Percentiles rank a stretch among this genome's conserved stretches.
phyloP scores from a whole-genome alignment of 1,140 invertebrate species.

The Philopotamus ludificatus region DNA sequence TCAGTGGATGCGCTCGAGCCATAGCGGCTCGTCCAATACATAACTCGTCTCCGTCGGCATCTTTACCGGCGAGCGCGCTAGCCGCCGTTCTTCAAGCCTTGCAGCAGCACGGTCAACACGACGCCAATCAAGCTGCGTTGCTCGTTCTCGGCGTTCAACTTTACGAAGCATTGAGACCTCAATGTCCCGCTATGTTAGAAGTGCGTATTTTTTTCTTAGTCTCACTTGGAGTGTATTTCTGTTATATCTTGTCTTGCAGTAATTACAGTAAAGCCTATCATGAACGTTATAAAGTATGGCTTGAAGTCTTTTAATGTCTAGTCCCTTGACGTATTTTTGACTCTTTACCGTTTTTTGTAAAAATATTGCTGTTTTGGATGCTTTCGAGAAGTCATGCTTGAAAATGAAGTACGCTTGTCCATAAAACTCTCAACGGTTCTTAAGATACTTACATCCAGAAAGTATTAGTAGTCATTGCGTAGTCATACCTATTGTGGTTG shows the following conservation, averaged over 20 bases:
- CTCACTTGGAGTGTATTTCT: too few species aligned
- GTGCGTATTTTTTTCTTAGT: slow-evolving; percentile 40
- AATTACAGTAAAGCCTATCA: too few species aligned
- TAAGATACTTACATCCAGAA: too few species aligned
- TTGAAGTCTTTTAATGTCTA: neutral
- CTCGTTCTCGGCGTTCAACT: slow-evolving; percentile 71
- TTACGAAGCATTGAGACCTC: slow-evolving; percentile 77
- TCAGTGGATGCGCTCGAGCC: slow-evolving; percentile 46
- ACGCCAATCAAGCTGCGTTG: slow-evolving; percentile 73
- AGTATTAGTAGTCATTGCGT: too few species aligned
- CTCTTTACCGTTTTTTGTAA: neutral
- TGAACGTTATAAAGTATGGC: too few species aligned
- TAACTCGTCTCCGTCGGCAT: slow-evolving; percentile 58
- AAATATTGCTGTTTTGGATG: neutral
- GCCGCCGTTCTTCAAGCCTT: slow-evolving; percentile 72
- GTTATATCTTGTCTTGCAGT: too few species aligned
- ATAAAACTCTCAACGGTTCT: too few species aligned
- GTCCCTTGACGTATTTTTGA: neutral
- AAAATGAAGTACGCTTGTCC: too few species aligned
- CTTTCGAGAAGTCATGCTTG: neutral
- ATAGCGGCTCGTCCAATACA: slow-evolving; percentile 60
- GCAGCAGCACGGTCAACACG: slow-evolving; percentile 80
- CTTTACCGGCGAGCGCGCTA: slow-evolving; percentile 69
- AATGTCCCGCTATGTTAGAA: slow-evolving; percentile 66
- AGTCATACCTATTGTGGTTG: too few species aligned